Percentiles rank a stretch among this genome's conserved stretches.
Conservation (phyloP, 2,797 vertebrate genomes). For the Enteromius trimaculatus region DNA sequence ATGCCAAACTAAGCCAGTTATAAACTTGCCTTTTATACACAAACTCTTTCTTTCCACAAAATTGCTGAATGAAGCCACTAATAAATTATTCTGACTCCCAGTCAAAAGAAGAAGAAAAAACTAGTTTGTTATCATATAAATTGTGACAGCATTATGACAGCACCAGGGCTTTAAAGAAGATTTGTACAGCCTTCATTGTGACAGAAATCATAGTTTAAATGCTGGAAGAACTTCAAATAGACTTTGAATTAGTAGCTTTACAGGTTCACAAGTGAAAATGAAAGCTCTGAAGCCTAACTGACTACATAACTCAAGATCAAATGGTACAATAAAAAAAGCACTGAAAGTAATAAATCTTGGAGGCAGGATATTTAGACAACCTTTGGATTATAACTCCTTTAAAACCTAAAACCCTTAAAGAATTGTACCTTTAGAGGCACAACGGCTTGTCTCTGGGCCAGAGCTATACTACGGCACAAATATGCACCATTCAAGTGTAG, state of each 20-base stretch:
- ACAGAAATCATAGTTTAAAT: constrained; percentile 19
- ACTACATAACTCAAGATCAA: constrained; percentile 10
- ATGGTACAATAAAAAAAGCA: constrained; percentile 8
- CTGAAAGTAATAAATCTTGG: constrained; percentile 13
- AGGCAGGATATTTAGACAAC: not conserved
- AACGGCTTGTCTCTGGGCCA: not conserved
- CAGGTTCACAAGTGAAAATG: constrained; percentile 1
- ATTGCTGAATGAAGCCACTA: not conserved
- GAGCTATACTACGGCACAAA: not conserved
- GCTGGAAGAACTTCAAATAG: constrained; percentile 19
- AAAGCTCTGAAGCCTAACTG: constrained; percentile 12
- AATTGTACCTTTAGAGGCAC: not conserved
- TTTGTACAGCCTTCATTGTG: not conserved
- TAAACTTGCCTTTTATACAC: not conserved
- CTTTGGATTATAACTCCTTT: not conserved
- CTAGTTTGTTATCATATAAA: not conserved
- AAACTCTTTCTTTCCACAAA: not conserved
- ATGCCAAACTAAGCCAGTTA: no score
- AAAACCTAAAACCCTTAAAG: not conserved
- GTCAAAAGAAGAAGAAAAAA: not conserved
- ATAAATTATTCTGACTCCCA: not conserved
- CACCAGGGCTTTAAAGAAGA: not conserved
- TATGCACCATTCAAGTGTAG: not conserved
- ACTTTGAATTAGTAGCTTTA: not conserved
- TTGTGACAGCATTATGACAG: not conserved